Evolutionary conservation across 1,140 invertebrate species (phyloP).

Genomic region (Solenopsis fugax): DNA sequence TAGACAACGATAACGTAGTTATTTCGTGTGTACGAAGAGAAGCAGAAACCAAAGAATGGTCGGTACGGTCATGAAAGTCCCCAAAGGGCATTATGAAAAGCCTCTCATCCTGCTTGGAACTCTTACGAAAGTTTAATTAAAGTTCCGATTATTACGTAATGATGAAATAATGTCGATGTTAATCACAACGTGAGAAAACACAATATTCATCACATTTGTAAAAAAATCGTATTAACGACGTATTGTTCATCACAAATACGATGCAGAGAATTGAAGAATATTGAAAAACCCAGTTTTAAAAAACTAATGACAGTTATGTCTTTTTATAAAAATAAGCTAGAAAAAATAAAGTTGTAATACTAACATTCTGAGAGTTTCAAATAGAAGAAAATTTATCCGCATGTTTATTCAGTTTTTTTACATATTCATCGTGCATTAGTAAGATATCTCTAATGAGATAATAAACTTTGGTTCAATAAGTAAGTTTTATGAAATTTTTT

Average conservation of each 20-base stretch:
- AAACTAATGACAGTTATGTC: neutral
- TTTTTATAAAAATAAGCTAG: neutral
- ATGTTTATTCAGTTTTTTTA: neutral
- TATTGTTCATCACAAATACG: neutral
- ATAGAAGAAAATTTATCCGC: neutral
- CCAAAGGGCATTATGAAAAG: neutral
- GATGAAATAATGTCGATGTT: neutral
- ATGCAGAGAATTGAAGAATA: neutral
- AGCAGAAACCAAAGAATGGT: slow-evolving; percentile 2
- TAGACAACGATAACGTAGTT: slow-evolving; percentile 56
- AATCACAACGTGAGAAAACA: neutral
- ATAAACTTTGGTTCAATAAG: neutral
- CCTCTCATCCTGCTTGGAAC: neutral
- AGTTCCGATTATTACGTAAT: neutral
- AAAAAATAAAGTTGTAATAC: neutral
- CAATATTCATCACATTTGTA: neutral
- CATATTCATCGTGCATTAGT: neutral
- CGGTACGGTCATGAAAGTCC: neutral
- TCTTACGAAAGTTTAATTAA: slow-evolving; percentile 17
- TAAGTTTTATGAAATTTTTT: neutral
- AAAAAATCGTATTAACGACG: neutral
- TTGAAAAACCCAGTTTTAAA: neutral
- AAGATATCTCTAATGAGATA: neutral
- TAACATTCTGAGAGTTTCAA: neutral
- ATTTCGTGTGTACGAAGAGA: neutral